phyloP scores from a whole-genome alignment of 2,888 invertebrate species.

The Ophion ellenae region DNA sequence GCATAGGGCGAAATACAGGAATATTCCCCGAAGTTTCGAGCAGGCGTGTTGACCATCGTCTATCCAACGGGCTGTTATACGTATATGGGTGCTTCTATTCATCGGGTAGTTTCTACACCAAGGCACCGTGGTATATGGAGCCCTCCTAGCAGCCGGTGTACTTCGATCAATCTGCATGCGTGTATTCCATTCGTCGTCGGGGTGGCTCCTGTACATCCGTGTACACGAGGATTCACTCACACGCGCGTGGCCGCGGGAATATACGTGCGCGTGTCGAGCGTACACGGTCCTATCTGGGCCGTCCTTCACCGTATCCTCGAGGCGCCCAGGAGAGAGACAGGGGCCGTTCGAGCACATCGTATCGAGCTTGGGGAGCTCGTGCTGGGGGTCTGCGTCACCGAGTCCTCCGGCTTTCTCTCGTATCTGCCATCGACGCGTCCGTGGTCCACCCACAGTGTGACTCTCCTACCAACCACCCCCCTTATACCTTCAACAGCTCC shows the following conservation, averaged over 20 bases:
- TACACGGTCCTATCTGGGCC: slow-evolving; percentile 15
- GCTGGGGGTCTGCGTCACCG: slow-evolving; percentile 44
- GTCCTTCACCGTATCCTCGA: slow-evolving; percentile 47
- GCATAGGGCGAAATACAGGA: slow-evolving; percentile 20
- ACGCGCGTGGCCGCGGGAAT: background rate
- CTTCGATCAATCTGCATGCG: slow-evolving; percentile 57
- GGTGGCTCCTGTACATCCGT: background rate
- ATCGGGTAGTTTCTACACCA: slow-evolving; percentile 36
- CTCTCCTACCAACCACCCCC: slow-evolving; percentile 4
- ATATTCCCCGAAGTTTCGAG: slow-evolving; percentile 40
- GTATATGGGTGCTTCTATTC: slow-evolving; percentile 18
- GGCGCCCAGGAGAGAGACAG: background rate
- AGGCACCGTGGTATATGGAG: slow-evolving; percentile 2
- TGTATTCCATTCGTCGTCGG: slow-evolving; percentile 27
- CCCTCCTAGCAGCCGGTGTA: slow-evolving; percentile 40
- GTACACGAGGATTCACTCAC: background rate
- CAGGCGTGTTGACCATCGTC: slow-evolving; percentile 47
- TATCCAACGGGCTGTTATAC: slow-evolving; percentile 24
- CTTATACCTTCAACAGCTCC: background rate
- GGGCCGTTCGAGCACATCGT: slow-evolving; percentile 33
- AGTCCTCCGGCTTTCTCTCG: slow-evolving; percentile 51
- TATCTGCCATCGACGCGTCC: slow-evolving; percentile 55
- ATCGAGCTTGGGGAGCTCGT: slow-evolving; percentile 39
- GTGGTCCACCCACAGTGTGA: slow-evolving; percentile 26
- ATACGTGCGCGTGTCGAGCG: slow-evolving; percentile 1